These are phyloP conservation scores for Loripinus fragilis DNA, from an alignment of 2,888 invertebrate genomes.

Conservation along the genomic window DNA sequence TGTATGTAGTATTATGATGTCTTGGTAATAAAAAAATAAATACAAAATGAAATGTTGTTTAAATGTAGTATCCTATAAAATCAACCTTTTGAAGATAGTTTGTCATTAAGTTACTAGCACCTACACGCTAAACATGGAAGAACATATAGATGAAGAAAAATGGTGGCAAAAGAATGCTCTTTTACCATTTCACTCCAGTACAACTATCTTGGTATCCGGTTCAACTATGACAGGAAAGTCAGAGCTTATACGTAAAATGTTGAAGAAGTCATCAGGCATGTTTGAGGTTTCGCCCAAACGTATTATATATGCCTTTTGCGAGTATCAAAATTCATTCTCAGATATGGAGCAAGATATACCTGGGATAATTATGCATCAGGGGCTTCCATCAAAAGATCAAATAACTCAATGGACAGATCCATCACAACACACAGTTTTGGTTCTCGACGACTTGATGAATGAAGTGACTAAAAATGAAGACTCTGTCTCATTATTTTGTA, in stretches of 20 bases:
- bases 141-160: too few relatives aligned
- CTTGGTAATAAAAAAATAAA: too few relatives aligned
- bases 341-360: conserved; percentile 27
- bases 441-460: conserved; percentile 27
- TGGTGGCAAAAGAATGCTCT: conserved; percentile 14
- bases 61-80: too few relatives aligned
- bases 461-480: conserved; percentile 20
- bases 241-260: conserved; percentile 6
- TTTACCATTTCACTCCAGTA: conserved; percentile 16
- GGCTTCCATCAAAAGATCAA: conserved; percentile 23
- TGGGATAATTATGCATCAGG: conserved; percentile 17
- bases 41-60: too few relatives aligned
- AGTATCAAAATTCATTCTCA: conserved; percentile 20
- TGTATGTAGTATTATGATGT: too few relatives aligned
- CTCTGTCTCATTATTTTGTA: conserved; percentile 23
- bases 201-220: conserved; percentile 8
- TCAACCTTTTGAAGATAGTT: too few relatives aligned
- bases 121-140: too few relatives aligned
- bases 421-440: conserved; percentile 18
- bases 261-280: conserved; percentile 15
- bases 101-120: too few relatives aligned
- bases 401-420: conserved; percentile 26
- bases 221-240: conserved; percentile 28
- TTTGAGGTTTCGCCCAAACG: conserved; percentile 22
- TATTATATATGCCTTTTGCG: conserved; percentile 28